Percentiles rank a stretch among this genome's conserved stretches.
phyloP scores from a whole-genome alignment of 2,888 invertebrate genomes.

The Danaus chrysippus region DNA sequence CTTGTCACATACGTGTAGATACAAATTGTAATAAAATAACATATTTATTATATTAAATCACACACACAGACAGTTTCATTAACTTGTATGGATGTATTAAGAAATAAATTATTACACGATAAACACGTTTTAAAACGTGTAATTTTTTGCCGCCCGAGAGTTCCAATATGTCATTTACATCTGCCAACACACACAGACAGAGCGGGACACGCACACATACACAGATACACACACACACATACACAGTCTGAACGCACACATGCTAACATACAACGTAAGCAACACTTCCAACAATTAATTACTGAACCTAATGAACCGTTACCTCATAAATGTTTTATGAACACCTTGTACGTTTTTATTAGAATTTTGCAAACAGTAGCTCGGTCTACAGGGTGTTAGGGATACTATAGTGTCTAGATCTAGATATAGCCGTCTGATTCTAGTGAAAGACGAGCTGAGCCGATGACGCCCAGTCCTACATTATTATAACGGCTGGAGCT shows the following conservation, averaged over 20 bases:
- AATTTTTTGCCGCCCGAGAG: constrained; percentile 3
- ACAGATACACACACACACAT: neutral
- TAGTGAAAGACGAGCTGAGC: constrained; percentile 50
- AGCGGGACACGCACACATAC: neutral
- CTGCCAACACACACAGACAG: neutral
- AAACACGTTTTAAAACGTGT: constrained; percentile 1
- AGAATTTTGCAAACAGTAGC: constrained; percentile 15
- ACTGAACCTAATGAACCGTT: constrained; percentile 23
- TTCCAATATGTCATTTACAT: constrained; percentile 5
- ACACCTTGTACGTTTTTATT: constrained; percentile 20
- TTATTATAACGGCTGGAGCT: neutral
- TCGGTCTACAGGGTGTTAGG: constrained; percentile 4
- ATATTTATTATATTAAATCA: neutral
- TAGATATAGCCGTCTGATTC: constrained; percentile 40
- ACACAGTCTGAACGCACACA: neutral
- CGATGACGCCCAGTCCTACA: constrained; percentile 39
- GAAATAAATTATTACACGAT: neutral
- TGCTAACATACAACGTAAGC: constrained; percentile 9
- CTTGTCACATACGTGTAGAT: no score
- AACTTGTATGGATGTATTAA: neutral
- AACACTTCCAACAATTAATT: constrained; percentile 25
- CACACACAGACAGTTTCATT: neutral
- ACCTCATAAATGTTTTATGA: constrained; percentile 25
- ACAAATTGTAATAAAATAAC: no score
- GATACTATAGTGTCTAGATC: constrained; percentile 2